A percentile compares a stretch with the other conserved stretches of the same genome.
Conservation (phyloP, 2,113 vertebrate species). For the Sminthopsis crassicaudata region DNA sequence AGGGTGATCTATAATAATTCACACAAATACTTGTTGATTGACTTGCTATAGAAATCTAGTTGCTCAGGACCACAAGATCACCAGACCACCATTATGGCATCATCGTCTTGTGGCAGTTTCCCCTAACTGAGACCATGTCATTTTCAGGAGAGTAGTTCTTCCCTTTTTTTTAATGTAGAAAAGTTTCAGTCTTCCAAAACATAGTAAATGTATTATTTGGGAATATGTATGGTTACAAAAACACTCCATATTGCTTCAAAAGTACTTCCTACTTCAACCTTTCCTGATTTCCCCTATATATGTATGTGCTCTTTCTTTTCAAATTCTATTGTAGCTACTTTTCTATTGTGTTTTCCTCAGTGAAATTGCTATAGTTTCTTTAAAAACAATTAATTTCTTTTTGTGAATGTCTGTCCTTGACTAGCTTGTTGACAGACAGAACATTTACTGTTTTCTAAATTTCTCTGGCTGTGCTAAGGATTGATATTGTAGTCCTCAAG, state of each 20-base stretch:
- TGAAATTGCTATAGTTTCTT: background rate
- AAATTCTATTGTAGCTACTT: background rate
- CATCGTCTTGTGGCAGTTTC: background rate
- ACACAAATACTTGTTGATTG: background rate
- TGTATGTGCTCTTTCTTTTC: background rate
- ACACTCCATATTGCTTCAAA: background rate
- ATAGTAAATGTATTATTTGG: background rate
- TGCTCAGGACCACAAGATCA: background rate
- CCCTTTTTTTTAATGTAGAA: background rate
- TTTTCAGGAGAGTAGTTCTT: background rate
- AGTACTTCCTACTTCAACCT: background rate
- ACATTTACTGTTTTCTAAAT: background rate
- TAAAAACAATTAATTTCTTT: background rate
- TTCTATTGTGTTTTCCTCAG: background rate
- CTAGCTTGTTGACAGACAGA: background rate
- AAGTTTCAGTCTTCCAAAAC: background rate
- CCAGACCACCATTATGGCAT: background rate
- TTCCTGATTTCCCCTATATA: background rate
- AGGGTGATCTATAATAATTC: background rate
- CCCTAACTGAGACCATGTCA: background rate
- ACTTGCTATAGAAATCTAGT: background rate
- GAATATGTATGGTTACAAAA: background rate
- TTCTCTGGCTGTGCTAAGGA: background rate
- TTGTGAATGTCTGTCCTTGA: background rate
- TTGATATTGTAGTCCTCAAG: background rate